These are phyloP conservation scores for Charadrius vociferus DNA, from an alignment of 2,113 vertebrate species.

Conservation along the genomic window DNA sequence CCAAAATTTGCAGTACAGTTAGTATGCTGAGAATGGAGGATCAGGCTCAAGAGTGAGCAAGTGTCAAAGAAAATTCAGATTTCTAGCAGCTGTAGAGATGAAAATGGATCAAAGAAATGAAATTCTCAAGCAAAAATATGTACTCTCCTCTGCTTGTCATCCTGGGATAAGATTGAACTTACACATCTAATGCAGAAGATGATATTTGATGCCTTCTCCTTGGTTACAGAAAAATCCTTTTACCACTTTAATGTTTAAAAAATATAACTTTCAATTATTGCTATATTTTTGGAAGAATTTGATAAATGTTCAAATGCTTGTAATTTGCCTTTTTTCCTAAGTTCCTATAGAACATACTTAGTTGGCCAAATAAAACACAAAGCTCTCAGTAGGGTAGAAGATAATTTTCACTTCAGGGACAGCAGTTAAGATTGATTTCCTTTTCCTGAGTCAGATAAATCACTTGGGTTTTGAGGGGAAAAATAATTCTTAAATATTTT, in stretches of 20 bases:
- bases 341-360: not conserved
- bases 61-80: not conserved
- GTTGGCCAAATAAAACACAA: not conserved
- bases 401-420: not conserved
- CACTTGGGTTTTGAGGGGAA: not conserved
- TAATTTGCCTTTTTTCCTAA: not conserved
- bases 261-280: not conserved
- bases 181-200: not conserved
- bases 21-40: not conserved
- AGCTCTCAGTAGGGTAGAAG: not conserved
- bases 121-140: not conserved
- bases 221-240: not conserved
- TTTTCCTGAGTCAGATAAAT: constrained; percentile 3
- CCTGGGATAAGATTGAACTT: not conserved
- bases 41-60: not conserved
- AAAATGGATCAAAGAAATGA: not conserved
- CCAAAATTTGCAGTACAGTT: not conserved
- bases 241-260: not conserved
- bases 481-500: not conserved
- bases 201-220: not conserved
- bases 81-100: not conserved
- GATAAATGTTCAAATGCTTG: not conserved
- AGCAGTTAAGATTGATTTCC: not conserved
- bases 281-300: not conserved
- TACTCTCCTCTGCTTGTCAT: not conserved